A percentile compares a stretch with the other conserved stretches of the same genome.
Evolutionary conservation across 2,888 invertebrate species (phyloP).

Genomic region (Nomada goodeniana): DNA sequence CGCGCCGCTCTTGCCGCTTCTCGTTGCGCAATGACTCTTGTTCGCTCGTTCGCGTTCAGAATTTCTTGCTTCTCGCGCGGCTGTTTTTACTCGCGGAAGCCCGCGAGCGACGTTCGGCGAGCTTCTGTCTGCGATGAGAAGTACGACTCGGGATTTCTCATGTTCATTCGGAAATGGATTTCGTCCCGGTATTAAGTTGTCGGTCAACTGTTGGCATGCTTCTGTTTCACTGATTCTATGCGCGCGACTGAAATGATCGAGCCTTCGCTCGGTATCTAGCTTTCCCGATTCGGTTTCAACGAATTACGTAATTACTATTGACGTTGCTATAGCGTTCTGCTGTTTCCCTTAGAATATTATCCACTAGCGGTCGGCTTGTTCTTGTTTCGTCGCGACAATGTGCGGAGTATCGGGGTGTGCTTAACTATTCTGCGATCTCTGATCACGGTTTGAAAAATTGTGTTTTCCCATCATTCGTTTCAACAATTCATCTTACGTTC

Average conservation of each 20-base stretch:
- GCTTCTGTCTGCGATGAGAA: slow-evolving; percentile 50
- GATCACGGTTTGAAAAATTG: background rate
- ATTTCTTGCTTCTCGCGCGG: background rate
- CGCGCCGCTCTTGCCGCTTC: background rate
- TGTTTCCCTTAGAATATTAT: background rate
- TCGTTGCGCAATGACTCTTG: background rate
- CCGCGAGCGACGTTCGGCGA: slow-evolving; percentile 35
- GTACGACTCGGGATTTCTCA: slow-evolving; percentile 59
- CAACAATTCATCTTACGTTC: background rate
- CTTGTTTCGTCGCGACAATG: slow-evolving; percentile 29
- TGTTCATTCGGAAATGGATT: slow-evolving; percentile 19
- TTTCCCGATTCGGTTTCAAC: background rate
- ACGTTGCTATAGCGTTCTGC: background rate
- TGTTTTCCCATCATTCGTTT: background rate
- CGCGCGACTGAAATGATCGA: slow-evolving; percentile 9
- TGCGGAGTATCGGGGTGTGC: slow-evolving; percentile 27
- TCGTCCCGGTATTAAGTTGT: slow-evolving; percentile 36
- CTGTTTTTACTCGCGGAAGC: slow-evolving; percentile 2
- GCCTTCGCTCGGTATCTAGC: background rate
- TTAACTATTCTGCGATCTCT: slow-evolving; percentile 8
- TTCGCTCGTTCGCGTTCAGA: background rate
- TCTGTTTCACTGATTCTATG: slow-evolving; percentile 7
- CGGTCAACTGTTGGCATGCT: slow-evolving; percentile 54
- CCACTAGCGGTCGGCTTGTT: background rate
- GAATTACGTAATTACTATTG: slow-evolving; percentile 14